Base-by-base conservation (phyloP, 2,888 invertebrate species). In the Synanthedon tipuliformis region DNA sequence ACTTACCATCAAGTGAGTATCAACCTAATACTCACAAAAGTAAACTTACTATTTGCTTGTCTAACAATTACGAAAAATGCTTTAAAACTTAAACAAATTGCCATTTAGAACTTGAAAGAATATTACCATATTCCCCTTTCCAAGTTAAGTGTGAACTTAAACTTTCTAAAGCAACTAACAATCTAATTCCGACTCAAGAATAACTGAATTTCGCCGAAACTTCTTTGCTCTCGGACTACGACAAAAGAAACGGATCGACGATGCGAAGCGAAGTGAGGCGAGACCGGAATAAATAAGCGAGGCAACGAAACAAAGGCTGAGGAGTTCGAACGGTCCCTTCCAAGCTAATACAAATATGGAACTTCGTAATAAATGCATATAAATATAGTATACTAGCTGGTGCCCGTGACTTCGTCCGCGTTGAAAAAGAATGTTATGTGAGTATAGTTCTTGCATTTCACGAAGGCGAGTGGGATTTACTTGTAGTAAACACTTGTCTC, bases 251-350 rank as follows among this genome's bases (percentile, higher is more conserved):
- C n/a, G 45, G 45, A 1, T 15, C 45, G 13, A 57, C 61, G 56
- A 57, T 52, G 52, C 56, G 56, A 57, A 53, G 52, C 56, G 56
- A 56, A 57, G 60, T 64, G 60, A 59, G 52, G 71, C 75, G 78
- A 61, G 76, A 62, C 55, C 55, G 55, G 79, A 80, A 80, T 79
- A 75, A 68, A 67, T 73, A 78, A 77, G 61, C n/a, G 56, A 68
- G 68, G 61, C 62, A 54, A 61, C 61, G 60, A 73, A 75, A 76
- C 69, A 72, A 70, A 68, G 64, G 27, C 8, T 10, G 13, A 2
- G 40, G 23, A 34, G 45, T 8, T 45, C 15, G 15, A 45, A 15
- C 52, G 34, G 18, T 50, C 40, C 13, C 15, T 45, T 45, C 13
- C 45, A 45, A 23, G 34, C 34, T 34, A 34, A 45, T 45, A 45